These are phyloP conservation scores for Tenthredo scrophulariae DNA, from an alignment of 2,888 invertebrate species.

Conservation along the genomic window DNA sequence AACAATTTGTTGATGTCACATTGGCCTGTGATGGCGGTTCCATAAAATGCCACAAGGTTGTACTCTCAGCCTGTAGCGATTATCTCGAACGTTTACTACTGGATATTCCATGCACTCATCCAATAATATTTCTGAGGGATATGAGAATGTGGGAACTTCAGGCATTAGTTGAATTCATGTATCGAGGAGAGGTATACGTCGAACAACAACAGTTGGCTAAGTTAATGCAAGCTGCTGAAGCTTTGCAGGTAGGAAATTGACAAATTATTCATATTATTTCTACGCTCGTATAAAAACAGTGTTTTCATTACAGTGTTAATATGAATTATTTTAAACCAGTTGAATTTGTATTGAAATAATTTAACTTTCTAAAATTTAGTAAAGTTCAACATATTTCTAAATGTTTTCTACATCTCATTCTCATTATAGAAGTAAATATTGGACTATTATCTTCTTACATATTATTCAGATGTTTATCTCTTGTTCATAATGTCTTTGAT, in stretches of 20 bases:
- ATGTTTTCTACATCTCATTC: background rate
- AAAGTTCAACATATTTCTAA: background rate
- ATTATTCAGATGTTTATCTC: slow-evolving; percentile 8
- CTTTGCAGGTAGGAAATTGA: slow-evolving; percentile 70
- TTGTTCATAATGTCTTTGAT: background rate
- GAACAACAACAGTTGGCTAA: slow-evolving; percentile 75
- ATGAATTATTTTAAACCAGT: background rate
- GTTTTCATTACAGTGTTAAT: background rate
- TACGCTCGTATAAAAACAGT: background rate
- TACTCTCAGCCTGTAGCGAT: slow-evolving; percentile 90
- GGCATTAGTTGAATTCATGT: slow-evolving; percentile 76
- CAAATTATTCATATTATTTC: background rate
- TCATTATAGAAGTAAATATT: background rate
- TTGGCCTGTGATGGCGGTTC: slow-evolving; percentile 92
- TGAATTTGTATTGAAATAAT: background rate
- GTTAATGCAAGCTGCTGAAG: slow-evolving; percentile 76
- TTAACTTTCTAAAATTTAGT: background rate
- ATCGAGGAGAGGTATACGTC: slow-evolving; percentile 76
- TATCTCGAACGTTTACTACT: slow-evolving; percentile 91
- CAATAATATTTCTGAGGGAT: slow-evolving; percentile 90
- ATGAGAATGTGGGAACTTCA: slow-evolving; percentile 81
- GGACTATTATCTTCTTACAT: background rate
- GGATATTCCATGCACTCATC: slow-evolving; percentile 92
- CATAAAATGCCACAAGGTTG: slow-evolving; percentile 92
- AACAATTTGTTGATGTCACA: slow-evolving; percentile 93